phyloP scores from a whole-genome alignment of 2,113 vertebrate genomes.

The Propithecus coquereli region DNA sequence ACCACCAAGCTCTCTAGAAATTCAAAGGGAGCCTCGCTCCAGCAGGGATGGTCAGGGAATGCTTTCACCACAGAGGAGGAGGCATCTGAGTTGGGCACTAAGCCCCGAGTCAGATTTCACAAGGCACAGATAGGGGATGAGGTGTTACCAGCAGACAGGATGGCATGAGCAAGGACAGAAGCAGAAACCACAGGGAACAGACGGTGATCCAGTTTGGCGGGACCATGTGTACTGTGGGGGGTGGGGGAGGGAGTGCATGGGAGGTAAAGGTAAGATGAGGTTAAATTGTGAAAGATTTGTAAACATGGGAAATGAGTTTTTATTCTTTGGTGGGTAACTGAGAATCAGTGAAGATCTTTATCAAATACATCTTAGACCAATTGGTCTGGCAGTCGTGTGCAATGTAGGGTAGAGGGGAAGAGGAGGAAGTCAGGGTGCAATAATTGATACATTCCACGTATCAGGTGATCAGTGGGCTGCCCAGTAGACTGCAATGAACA shows the following conservation, averaged over 20 bases:
- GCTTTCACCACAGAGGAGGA: background rate
- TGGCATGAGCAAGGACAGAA: constrained; percentile 41
- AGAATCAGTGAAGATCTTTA: background rate
- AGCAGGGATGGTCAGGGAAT: background rate
- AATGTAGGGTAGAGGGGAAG: background rate
- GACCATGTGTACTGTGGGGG: background rate
- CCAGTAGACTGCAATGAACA: background rate
- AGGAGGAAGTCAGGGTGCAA: background rate
- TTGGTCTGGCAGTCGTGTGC: background rate
- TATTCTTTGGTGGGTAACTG: background rate
- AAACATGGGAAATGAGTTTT: background rate
- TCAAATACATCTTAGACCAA: background rate
- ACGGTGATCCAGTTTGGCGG: background rate
- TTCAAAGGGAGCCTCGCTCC: background rate
- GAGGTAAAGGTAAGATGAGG: constrained; percentile 33
- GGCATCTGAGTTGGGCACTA: background rate
- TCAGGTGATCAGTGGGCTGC: background rate
- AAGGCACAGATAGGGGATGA: constrained; percentile 10
- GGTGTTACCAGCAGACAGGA: background rate
- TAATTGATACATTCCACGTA: fast-evolving
- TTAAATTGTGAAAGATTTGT: background rate
- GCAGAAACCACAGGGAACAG: background rate
- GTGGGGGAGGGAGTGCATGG: background rate
- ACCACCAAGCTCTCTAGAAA: background rate
- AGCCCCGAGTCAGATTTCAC: constrained; percentile 51